Base-by-base conservation (phyloP, 1,140 invertebrate species). In the Drosophila ananassae region DNA sequence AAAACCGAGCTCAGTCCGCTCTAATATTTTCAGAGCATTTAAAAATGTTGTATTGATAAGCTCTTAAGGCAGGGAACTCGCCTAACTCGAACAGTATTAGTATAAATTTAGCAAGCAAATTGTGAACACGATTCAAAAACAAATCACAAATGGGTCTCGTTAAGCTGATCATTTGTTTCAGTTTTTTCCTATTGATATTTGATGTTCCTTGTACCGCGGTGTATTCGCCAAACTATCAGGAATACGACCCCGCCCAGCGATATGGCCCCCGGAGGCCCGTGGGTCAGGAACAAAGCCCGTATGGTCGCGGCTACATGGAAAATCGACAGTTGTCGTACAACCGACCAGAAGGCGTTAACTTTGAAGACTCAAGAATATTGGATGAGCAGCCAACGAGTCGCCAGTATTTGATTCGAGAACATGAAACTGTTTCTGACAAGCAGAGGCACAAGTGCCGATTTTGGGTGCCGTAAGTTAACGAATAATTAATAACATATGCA, bases 381-480 rank as follows among this genome's bases (percentile, higher is more conserved):
- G 10, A 28, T 3, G 58, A 25, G 56, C 62, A 48, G 13, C 56
- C 62, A n/a, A 39, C n/a, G n/a, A 46, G 61, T 34, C 83, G 83
- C 5, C 60, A 82, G 21, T 83, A 73, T 48, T 2, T 82, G 7
- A 37, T 66, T 21, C 83, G 83, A n/a, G 37, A 46, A 7, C 75
- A 89, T 46, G 83, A 87, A 56, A 58, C 51, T 4, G 22, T 56
- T 0, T 37, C 60, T 9, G 58, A 51, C 50, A 50, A 30, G 0
- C 69, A 61, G 2, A 62, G 25, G 12, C 77, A 90, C 50, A 90
- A 82, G 48, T 89, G 89, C 12, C 74, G 76, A 22, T 80, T 85
- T 17, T 90, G 83, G 89, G 84, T 90, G 37, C 89, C 89, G 89
- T 90, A 73, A 85, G 89, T 47, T 21, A 44, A 21, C 2, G 17